Base-by-base conservation (phyloP, 92 coral and sea anemone species). In the Parazoanthus swiftii region DNA sequence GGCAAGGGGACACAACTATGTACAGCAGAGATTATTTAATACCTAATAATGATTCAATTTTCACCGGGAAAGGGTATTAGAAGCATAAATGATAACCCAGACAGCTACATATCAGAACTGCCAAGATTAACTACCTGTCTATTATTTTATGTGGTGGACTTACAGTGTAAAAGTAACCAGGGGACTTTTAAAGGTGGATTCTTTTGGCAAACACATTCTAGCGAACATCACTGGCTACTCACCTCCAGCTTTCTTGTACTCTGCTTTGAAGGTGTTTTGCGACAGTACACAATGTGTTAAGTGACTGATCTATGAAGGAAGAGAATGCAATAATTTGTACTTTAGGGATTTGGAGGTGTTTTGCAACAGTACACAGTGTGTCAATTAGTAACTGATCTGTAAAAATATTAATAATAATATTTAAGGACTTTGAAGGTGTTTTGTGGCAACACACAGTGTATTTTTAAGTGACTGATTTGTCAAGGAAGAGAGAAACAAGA, bases 161-260 rank as follows among this genome's bases (percentile, higher is more conserved):
- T 39, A 39, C 4, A 29, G 33, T 29, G 33, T 29, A 29, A 29
- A 39, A 39, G 4, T 39, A 39, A 39, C 4, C 42, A 39, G 42
- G 4, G 42, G 42, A 39, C 42, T 39, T 39, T 39, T 39, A 39
- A 39, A 39, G 4, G 1, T 39, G 42, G 50, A 48, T 48, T 48
- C 13, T 6, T 6, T 48, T 8, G 51, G 51, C 11, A 48, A 48
- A 48, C 11, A 48, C 9, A 6, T 7, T 48, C 1, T 48, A 48
- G 51, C 9, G 11, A 11, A 0, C 51, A 39, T 1, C 16, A 54
- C 70, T 8, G 70, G 26, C 26, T 20, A 76, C 89, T 10, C 81
- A 96, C 99, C 98, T 95, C 94, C 95, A 13, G 92, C 90, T 89
- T 96, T 96, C 88, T 93, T 94, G 93, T 96, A 96, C 88, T 96